Conservation (phyloP, 2,888 invertebrate genomes). For the Eristalis arbustorum region DNA sequence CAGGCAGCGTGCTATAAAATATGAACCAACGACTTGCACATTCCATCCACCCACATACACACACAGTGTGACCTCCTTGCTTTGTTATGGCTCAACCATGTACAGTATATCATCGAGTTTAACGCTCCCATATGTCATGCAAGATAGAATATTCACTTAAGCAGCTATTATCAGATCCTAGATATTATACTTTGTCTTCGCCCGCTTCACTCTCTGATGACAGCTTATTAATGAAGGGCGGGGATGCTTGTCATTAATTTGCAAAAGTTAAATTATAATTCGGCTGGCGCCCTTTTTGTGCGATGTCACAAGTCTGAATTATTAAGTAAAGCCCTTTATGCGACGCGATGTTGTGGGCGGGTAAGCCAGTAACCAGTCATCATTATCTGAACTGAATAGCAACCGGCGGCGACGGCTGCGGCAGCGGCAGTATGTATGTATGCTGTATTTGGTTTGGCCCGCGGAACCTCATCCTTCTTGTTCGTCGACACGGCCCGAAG, state of each 20-base stretch:
- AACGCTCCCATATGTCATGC: background rate
- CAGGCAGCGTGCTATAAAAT: slow-evolving; percentile 45
- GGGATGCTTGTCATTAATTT: slow-evolving; percentile 39
- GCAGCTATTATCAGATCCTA: slow-evolving; percentile 56
- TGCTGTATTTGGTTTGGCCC: background rate
- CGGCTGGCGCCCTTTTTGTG: background rate
- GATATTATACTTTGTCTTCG: slow-evolving; percentile 11
- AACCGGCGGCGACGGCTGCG: background rate
- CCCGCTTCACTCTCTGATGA: slow-evolving; percentile 27
- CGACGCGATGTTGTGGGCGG: background rate
- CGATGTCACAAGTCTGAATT: background rate
- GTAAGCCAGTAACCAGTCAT: background rate
- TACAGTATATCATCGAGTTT: background rate
- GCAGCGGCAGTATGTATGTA: background rate
- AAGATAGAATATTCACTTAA: slow-evolving; percentile 49
- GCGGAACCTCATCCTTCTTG: background rate
- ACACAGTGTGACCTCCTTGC: slow-evolving; percentile 60
- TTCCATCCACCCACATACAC: background rate
- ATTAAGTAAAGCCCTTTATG: background rate
- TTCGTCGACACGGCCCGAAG: background rate
- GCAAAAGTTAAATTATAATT: slow-evolving; percentile 45
- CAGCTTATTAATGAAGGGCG: slow-evolving; percentile 41
- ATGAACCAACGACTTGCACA: slow-evolving; percentile 23
- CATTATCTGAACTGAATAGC: background rate
- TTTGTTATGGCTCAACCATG: slow-evolving; percentile 58